Evolutionary conservation across 2,888 invertebrate species (phyloP).

Genomic region (Chymomyza caudatula): DNA sequence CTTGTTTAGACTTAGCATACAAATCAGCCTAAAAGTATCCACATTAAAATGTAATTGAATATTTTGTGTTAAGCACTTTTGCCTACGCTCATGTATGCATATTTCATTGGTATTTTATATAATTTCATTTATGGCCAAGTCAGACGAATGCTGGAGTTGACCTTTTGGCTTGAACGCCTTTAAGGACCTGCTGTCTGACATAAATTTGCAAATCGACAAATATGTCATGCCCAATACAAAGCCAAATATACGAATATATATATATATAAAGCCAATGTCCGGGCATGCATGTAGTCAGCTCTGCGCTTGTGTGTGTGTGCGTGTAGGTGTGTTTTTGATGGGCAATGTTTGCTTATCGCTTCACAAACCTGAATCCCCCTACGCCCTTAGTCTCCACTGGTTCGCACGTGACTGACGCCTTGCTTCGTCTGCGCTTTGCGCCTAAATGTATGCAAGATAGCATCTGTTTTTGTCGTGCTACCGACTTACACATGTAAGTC

Average conservation of each 20-base stretch:
- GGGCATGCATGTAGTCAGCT: neutral
- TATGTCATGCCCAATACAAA: slow-evolving; percentile 59
- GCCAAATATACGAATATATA: no score
- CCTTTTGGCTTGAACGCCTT: slow-evolving; percentile 20
- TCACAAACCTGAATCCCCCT: slow-evolving; percentile 8
- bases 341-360: slow-evolving; percentile 68
- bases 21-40: slow-evolving; percentile 32
- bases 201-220: slow-evolving; percentile 71
- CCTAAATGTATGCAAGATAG: slow-evolving; percentile 68
- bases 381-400: neutral
- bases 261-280: slow-evolving; percentile 11
- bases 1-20: no score
- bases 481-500: slow-evolving; percentile 70
- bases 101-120: slow-evolving; percentile 45
- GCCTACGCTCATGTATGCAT: neutral
- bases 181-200: slow-evolving; percentile 28
- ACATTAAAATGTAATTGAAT: slow-evolving; percentile 49
- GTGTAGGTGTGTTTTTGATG: slow-evolving; percentile 66
- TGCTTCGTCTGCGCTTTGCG: slow-evolving; percentile 29
- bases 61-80: slow-evolving; percentile 28
- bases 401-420: slow-evolving; percentile 59
- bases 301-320: slow-evolving; percentile 17
- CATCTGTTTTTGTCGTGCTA: slow-evolving; percentile 70
- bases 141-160: slow-evolving; percentile 2
- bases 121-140: slow-evolving; percentile 39